Evolutionary conservation across 2,797 vertebrate genomes (phyloP).

Genomic region (Urocyon cinereoargenteus): DNA sequence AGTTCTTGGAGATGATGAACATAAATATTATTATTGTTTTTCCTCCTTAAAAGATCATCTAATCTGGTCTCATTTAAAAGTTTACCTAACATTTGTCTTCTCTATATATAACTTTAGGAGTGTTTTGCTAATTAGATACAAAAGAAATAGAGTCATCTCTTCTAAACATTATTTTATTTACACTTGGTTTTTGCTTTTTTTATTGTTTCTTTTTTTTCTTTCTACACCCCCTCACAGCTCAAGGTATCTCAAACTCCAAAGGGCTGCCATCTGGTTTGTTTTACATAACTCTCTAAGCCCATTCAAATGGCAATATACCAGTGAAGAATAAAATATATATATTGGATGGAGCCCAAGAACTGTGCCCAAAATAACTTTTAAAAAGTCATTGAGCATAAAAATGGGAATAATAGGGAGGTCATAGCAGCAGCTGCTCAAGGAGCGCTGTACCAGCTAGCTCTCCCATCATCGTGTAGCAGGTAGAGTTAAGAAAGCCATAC

Average conservation of each 20-base stretch:
- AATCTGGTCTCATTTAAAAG: slow-evolving; percentile 57
- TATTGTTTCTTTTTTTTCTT: background rate
- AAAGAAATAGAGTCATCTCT: slow-evolving; percentile 33
- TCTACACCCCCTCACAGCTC: slow-evolving; percentile 28
- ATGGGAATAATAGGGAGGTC: slow-evolving; percentile 73
- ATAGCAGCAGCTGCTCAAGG: slow-evolving; percentile 72
- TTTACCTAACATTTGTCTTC: slow-evolving; percentile 62
- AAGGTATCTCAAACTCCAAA: slow-evolving; percentile 71
- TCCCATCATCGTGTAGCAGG: background rate
- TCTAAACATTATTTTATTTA: slow-evolving; percentile 62
- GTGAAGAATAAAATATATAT: slow-evolving; percentile 65
- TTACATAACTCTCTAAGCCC: slow-evolving; percentile 74
- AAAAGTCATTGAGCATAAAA: slow-evolving; percentile 82
- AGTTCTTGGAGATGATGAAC: slow-evolving; percentile 18
- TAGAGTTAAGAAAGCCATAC: slow-evolving; percentile 7
- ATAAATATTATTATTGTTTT: slow-evolving; percentile 69
- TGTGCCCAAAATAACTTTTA: slow-evolving; percentile 80
- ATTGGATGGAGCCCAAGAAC: slow-evolving; percentile 76
- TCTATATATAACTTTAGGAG: slow-evolving; percentile 31
- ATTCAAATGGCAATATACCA: slow-evolving; percentile 76
- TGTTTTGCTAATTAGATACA: slow-evolving; percentile 55
- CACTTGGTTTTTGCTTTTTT: slow-evolving; percentile 41
- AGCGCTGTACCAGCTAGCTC: slow-evolving; percentile 54
- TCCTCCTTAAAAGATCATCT: slow-evolving; percentile 61
- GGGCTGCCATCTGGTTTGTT: slow-evolving; percentile 70